A percentile compares a stretch with the other conserved stretches of the same genome.
phyloP scores from a whole-genome alignment of 2,888 invertebrate species.

The Selenia dentaria region DNA sequence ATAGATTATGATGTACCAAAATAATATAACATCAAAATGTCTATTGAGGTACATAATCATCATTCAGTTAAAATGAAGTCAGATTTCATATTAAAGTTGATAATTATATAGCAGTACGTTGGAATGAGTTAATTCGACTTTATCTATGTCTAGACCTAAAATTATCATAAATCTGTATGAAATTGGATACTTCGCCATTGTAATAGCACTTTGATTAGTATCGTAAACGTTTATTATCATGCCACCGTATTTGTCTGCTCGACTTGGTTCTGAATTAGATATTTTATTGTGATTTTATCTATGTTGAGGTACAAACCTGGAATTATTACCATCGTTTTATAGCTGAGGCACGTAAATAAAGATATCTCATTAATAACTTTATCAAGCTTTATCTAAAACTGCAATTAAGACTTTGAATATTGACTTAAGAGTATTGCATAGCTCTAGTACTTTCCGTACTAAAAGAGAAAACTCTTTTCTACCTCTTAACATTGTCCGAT shows the following conservation, averaged over 20 bases:
- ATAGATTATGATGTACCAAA: too few relatives aligned
- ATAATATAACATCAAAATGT: too few relatives aligned
- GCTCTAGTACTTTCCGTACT: too few relatives aligned
- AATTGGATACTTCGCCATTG: constrained; percentile 11
- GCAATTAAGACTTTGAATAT: too few relatives aligned
- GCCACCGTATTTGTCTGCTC: constrained; percentile 11
- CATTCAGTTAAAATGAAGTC: too few relatives aligned
- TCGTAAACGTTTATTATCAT: constrained; percentile 13
- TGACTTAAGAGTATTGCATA: too few relatives aligned
- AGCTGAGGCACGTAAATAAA: neutral
- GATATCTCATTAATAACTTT: neutral
- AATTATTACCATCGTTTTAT: neutral
- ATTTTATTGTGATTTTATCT: constrained; percentile 13
- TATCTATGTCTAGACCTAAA: neutral
- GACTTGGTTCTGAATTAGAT: constrained; percentile 5
- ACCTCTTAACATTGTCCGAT: too few relatives aligned
- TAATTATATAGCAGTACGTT: too few relatives aligned
- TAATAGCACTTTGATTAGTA: constrained; percentile 15
- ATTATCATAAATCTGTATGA: constrained; percentile 5
- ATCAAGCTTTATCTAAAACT: neutral
- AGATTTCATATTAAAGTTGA: too few relatives aligned
- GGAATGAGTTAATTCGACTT: too few relatives aligned
- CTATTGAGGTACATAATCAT: too few relatives aligned
- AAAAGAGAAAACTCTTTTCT: too few relatives aligned
- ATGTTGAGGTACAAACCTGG: neutral